phyloP scores from a whole-genome alignment of 2,113 vertebrate genomes.

The Triplophysa tibetana region DNA sequence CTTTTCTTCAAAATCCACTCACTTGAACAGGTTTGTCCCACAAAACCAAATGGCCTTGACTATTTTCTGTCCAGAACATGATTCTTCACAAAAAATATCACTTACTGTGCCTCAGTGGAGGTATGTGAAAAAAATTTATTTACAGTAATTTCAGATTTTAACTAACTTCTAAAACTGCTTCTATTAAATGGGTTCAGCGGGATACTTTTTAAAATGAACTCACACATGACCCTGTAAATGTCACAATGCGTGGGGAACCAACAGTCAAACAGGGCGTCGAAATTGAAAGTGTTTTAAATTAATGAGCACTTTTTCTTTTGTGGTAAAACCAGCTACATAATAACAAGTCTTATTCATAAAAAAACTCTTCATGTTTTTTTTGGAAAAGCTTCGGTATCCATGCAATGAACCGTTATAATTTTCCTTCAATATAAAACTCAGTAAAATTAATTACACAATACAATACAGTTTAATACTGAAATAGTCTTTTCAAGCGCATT shows the following conservation, averaged over 20 bases:
- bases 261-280: not conserved
- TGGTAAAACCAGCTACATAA: not conserved
- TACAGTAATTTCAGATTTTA: not conserved
- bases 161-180: not conserved
- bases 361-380: not conserved
- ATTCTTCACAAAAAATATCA: too few relatives aligned
- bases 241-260: not conserved
- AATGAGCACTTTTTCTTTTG: constrained; percentile 11
- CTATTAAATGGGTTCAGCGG: not conserved
- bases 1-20: not conserved
- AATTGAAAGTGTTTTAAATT: not conserved
- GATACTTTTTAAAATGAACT: not conserved
- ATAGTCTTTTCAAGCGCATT: not conserved
- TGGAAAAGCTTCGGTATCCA: not conserved
- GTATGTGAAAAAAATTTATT: not conserved
- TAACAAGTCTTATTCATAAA: not conserved
- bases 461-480: too few relatives aligned
- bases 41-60: not conserved
- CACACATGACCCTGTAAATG: not conserved
- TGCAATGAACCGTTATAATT: not conserved
- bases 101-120: too few relatives aligned
- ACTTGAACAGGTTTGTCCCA: not conserved
- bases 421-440: constrained; percentile 3
- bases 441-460: too few relatives aligned
- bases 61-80: not conserved